Base-by-base conservation (phyloP, 2,113 vertebrate genomes). In the Ptilorrhoa leucosticta region DNA sequence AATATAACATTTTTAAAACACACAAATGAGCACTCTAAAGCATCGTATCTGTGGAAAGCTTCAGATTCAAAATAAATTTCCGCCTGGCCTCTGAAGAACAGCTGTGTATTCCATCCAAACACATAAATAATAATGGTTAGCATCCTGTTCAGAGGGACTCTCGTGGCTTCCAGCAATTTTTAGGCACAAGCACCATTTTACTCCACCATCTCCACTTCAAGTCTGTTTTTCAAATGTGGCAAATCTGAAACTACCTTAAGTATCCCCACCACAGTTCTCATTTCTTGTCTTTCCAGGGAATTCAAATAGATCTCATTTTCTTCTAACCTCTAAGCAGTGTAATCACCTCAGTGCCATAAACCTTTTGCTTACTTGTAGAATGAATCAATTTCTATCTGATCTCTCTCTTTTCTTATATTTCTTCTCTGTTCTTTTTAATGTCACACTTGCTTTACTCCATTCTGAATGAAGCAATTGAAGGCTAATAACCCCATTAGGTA, bases 261-360 rank as follows among this genome's bases (percentile, higher is more conserved):
- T 65, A 26, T 72, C 26, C 10, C 7, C 73, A 58, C 31, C 39
- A 53, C 1, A 3, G 9, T 27, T 73, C 47, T 83, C 22, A 13
- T 93, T 86, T 83, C 40, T 93, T 35, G 13, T 77, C 28, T 88
- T 80, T 50, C 22, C 47, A 30, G 9, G 33, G 45, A 37, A 27
- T 96, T 86, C n/a, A 88, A 18, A 51, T 68, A 93, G 39, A 83
- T 78, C 56, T 88, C 24, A 39, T 90, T 94, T 87, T 93, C 64
- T 70, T 90, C 39, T 6, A 85, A 39, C 11, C 18, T 87, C 61
- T 82, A 69, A 53, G 83, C 58, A 78, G 13, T 3, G 1, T 76
- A 63, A 63, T 69, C 58, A 91, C 21, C 24, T 91, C 75, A 63
- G 63, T 66, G 54, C 33, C 47, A 26, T 83, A 76, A 83, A 72